Conservation (phyloP, 2,113 vertebrate species). For the Donacobius atricapilla region DNA sequence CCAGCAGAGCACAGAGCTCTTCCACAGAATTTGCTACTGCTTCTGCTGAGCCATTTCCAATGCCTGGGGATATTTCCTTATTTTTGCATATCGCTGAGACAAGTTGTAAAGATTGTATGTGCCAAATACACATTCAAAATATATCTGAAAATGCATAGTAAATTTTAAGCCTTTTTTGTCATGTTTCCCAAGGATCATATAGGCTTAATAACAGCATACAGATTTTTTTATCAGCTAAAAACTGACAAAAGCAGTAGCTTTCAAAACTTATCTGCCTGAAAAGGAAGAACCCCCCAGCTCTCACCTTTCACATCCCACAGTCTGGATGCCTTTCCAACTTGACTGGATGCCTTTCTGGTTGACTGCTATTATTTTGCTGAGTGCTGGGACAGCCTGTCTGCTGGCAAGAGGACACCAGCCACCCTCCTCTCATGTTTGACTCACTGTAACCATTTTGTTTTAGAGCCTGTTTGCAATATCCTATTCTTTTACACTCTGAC, state of each 20-base stretch:
- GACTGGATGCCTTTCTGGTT: slow-evolving; percentile 62
- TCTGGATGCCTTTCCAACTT: slow-evolving; percentile 43
- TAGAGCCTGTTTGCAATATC: not conserved
- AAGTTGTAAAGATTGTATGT: not conserved
- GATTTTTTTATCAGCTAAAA: not conserved
- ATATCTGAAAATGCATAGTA: not conserved
- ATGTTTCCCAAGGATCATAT: not conserved
- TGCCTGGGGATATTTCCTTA: accelerated
- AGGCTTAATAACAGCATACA: not conserved
- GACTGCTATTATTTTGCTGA: slow-evolving; percentile 54
- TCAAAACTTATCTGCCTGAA: not conserved
- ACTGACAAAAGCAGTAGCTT: not conserved
- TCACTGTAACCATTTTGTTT: not conserved
- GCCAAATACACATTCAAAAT: not conserved
- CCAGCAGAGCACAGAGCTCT: not conserved
- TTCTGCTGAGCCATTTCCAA: not conserved
- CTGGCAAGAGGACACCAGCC: not conserved
- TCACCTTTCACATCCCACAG: slow-evolving; percentile 35
- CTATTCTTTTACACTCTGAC: not conserved
- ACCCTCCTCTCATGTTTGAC: not conserved
- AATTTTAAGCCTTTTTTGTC: not conserved
- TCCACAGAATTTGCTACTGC: not conserved
- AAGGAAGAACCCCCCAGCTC: not conserved
- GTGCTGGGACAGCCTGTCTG: slow-evolving; percentile 41
- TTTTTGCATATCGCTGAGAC: not conserved